Percentiles rank a stretch among this genome's conserved stretches.
Conservation (phyloP, 1,140 invertebrate genomes). For the Drosophila biarmipes region DNA sequence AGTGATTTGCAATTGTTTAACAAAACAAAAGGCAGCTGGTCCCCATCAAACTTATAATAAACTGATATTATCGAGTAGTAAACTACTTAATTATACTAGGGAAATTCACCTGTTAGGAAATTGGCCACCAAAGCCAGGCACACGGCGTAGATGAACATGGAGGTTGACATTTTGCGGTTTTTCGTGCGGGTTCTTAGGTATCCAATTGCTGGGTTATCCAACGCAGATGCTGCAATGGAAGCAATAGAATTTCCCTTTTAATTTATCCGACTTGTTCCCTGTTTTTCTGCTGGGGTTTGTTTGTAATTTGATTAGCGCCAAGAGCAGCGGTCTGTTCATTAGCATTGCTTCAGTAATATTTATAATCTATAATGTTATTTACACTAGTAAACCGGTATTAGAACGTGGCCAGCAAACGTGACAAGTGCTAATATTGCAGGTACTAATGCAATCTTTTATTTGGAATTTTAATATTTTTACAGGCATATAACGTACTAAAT, state of each 20-base stretch:
- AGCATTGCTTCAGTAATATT: slow-evolving; percentile 24
- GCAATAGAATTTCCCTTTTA: slow-evolving; percentile 16
- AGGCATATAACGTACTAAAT: too few species aligned
- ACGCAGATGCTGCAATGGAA: slow-evolving; percentile 28
- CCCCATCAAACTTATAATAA: too few species aligned
- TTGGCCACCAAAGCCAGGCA: slow-evolving; percentile 64
- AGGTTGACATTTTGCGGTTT: slow-evolving; percentile 51
- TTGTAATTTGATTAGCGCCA: slow-evolving; percentile 42
- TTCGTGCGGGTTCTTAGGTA: slow-evolving; percentile 3
- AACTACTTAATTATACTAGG: slow-evolving; percentile 7
- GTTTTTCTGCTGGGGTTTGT: slow-evolving; percentile 7
- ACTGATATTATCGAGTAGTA: neutral
- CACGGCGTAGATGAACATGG: slow-evolving; percentile 51
- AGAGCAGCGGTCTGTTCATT: slow-evolving; percentile 16
- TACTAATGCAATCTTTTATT: slow-evolving; percentile 2
- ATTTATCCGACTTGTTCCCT: slow-evolving; percentile 5
- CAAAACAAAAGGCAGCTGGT: neutral
- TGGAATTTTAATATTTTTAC: neutral
- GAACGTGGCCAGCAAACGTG: slow-evolving; percentile 40
- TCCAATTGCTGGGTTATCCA: slow-evolving; percentile 9
- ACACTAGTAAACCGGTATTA: slow-evolving; percentile 38
- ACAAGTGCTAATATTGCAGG: slow-evolving; percentile 27
- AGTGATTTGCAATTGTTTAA: slow-evolving; percentile 29
- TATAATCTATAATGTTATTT: slow-evolving; percentile 37
- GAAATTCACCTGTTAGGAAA: slow-evolving; percentile 72